Evolutionary conservation across 2,888 invertebrate genomes (phyloP).

Genomic region (Iselma pallidipennis): DNA sequence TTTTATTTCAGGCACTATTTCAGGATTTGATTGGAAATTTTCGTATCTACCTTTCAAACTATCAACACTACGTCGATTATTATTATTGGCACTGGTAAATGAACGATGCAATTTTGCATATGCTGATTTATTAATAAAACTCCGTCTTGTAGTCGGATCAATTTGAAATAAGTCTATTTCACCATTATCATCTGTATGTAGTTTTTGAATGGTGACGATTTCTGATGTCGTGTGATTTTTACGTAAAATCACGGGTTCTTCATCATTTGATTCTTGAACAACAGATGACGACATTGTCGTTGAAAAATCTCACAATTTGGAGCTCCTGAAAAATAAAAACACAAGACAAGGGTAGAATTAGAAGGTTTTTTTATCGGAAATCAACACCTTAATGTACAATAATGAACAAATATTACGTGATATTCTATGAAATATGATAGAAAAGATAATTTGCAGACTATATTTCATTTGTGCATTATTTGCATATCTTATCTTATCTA

Average conservation of each 20-base stretch:
- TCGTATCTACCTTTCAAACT: slow-evolving; percentile 38
- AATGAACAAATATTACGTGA: not conserved
- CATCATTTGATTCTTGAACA: not conserved
- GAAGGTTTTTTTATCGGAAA: too few relatives aligned
- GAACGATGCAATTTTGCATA: slow-evolving; percentile 41
- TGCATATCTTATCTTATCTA: not conserved
- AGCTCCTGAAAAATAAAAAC: not conserved
- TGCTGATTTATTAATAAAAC: slow-evolving; percentile 35
- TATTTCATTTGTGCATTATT: not conserved
- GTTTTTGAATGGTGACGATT: slow-evolving; percentile 15
- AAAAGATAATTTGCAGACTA: not conserved
- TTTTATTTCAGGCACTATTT: slow-evolving; percentile 32
- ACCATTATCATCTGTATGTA: slow-evolving; percentile 18
- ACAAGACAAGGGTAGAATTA: not conserved
- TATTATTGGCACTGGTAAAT: slow-evolving; percentile 25
- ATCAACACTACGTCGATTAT: slow-evolving; percentile 30
- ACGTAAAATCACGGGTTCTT: not conserved
- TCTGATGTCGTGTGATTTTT: not conserved
- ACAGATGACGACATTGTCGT: not conserved
- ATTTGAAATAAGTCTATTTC: slow-evolving; percentile 30
- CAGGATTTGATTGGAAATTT: slow-evolving; percentile 23
- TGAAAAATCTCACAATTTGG: not conserved
- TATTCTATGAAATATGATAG: not conserved
- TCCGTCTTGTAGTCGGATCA: slow-evolving; percentile 33
- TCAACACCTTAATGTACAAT: too few relatives aligned